Evolutionary conservation across 2,888 invertebrate species (phyloP), one percentile per base, ranked within the genome.

Genomic region (Saturnia pavonia): DNA sequence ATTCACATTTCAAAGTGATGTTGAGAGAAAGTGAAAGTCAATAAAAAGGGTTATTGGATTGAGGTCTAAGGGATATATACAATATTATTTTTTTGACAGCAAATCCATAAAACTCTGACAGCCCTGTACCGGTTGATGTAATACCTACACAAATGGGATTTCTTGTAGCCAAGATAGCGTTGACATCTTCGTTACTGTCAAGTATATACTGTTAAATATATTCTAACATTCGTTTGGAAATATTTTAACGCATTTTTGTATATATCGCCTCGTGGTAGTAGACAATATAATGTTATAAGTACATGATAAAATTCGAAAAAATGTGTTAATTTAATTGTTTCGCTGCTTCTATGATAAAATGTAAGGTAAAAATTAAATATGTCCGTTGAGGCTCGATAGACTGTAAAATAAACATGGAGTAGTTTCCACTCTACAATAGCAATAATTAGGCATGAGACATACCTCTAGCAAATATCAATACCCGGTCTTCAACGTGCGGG

Each of bases 131-230:
- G 40, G 19, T 65, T n/a, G 40, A 8, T n/a, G n/a, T 16, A 34
- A 68, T 54, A 54, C n/a, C n/a, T n/a, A n/a, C 51, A 27, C n/a
- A 68, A 54, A 68, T 68, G 68, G 54, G 54, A 51, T 48, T 68
- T 54, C 51, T n/a, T 68, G 54, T 54, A 54, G 34, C 54, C 34
- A 51, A 51, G 51, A n/a, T 51, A 40, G 40, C 51, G 14, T 48
- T 68, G 19, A 40, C 16, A 40, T 68, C 27, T 40, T 9, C 54
- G 11, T 2, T 34, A 11, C n/a, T 54, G 68, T 54, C 68, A 68
- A 68, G 48, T 67, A 67, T 45, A 48, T 67, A n/a, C 25, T 25
- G 25, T 25, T 1, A 9, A 12, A 57, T 27, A 25, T 25, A 57
- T n/a, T n/a, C n/a, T 65, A 40, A 16, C 4, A 60, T 60, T 60